Conservation (phyloP, 2,797 vertebrate species). For the Melanogrammus aeglefinus region DNA sequence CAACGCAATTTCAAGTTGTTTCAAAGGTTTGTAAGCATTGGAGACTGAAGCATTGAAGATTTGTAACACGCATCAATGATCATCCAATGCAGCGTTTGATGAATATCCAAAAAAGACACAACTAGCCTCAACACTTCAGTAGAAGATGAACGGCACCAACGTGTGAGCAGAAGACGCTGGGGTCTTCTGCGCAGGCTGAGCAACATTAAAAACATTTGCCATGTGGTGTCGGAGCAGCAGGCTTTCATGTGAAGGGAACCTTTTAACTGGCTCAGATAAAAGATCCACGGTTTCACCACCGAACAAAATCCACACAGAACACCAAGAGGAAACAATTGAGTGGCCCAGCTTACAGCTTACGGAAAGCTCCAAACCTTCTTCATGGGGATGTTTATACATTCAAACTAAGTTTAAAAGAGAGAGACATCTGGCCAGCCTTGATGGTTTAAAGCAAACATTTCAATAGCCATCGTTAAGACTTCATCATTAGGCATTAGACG, state of each 20-base stretch:
- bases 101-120: not conserved
- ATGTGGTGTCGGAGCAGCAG: slow-evolving; percentile 20
- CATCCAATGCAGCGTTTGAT: not conserved
- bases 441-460: not conserved
- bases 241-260: slow-evolving; percentile 34
- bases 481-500: not conserved
- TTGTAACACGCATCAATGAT: not conserved
- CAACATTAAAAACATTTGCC: not conserved
- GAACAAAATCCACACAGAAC: slow-evolving; percentile 52
- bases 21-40: no score
- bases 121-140: not conserved
- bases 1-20: no score
- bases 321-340: slow-evolving; percentile 58
- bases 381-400: slow-evolving; percentile 27
- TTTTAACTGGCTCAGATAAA: slow-evolving; percentile 35
- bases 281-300: slow-evolving; percentile 38
- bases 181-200: not conserved
- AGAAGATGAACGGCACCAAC: not conserved
- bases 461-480: not conserved
- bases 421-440: not conserved
- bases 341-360: slow-evolving; percentile 45
- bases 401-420: slow-evolving; percentile 25
- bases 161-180: not conserved
- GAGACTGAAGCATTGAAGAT: not conserved
- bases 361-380: slow-evolving; percentile 36